Evolutionary conservation across 2,888 invertebrate genomes (phyloP).

Genomic region (Apamea sordens): DNA sequence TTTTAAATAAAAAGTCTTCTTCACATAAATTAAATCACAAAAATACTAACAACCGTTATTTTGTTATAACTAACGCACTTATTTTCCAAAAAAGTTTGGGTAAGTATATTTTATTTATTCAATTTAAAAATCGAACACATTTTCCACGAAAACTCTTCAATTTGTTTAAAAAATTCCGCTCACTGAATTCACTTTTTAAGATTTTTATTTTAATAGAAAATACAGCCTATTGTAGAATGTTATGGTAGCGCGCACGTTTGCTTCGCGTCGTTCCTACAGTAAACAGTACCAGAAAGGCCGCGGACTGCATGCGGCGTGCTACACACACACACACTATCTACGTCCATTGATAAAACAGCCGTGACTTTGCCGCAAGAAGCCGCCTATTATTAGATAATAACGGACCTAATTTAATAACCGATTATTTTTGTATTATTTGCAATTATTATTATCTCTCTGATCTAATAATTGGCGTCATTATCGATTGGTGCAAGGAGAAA

Average conservation of each 20-base stretch:
- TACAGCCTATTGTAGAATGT: conserved; percentile 9
- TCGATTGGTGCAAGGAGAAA: conserved; percentile 22
- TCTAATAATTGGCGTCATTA: conserved; percentile 20
- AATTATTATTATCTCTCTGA: conserved; percentile 24
- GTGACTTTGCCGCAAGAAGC: conserved; percentile 22
- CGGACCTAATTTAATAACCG: conserved; percentile 13
- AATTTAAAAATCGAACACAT: conserved; percentile 51
- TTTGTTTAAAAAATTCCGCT: background rate
- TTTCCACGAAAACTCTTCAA: background rate
- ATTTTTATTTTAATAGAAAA: conserved; percentile 8
- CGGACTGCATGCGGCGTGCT: conserved; percentile 7
- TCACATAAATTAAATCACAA: conserved; percentile 35
- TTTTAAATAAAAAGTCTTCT: conserved; percentile 48
- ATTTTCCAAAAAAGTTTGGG: conserved; percentile 10
- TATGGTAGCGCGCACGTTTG: conserved; percentile 56
- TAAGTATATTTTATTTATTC: background rate
- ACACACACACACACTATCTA: conserved; percentile 57
- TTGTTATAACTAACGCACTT: background rate
- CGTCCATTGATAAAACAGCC: conserved; percentile 62
- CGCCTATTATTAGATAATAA: conserved; percentile 10
- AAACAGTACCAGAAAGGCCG: conserved; percentile 42
- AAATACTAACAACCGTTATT: conserved; percentile 11
- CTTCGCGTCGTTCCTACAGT: conserved; percentile 49
- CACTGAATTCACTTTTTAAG: background rate
- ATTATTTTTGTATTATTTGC: conserved; percentile 5